Percentiles rank a stretch among this genome's conserved stretches.
Conservation (phyloP, 2,888 invertebrate species). For the Steinernema hermaphroditum region DNA sequence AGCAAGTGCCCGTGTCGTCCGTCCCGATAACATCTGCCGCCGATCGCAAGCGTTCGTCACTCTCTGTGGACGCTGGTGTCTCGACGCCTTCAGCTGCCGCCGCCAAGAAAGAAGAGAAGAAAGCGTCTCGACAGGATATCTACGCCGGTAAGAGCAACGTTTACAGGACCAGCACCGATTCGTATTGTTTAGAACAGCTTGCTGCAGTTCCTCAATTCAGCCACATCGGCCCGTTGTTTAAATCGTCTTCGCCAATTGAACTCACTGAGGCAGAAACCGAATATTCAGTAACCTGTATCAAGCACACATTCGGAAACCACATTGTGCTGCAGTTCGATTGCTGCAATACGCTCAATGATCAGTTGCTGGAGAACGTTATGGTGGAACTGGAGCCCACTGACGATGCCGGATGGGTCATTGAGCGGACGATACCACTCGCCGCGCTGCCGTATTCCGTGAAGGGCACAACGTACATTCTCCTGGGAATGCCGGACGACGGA, state of each 20-base stretch:
- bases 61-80: constrained; percentile 40
- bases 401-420: constrained; percentile 69
- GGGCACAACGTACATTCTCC: constrained; percentile 81
- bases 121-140: constrained; percentile 79
- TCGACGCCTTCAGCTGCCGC: constrained; percentile 31
- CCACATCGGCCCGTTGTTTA: constrained; percentile 77
- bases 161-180: no score
- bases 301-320: constrained; percentile 85
- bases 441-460: constrained; percentile 84
- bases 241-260: constrained; percentile 79
- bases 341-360: constrained; percentile 91
- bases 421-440: constrained; percentile 70
- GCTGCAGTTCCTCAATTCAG: constrained; percentile 79
- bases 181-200: constrained; percentile 74
- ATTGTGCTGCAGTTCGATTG: constrained; percentile 94
- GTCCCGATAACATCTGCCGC: constrained; percentile 67
- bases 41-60: constrained; percentile 39
- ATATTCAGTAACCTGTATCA: constrained; percentile 89
- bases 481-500: constrained; percentile 77
- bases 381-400: constrained; percentile 78
- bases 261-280: constrained; percentile 97
- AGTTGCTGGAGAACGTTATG: constrained; percentile 86
- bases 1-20: constrained; percentile 78
- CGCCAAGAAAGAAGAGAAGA: constrained; percentile 56
- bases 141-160: constrained; percentile 73